Conservation (phyloP, 2,113 vertebrate genomes). For the Sula dactylatra region DNA sequence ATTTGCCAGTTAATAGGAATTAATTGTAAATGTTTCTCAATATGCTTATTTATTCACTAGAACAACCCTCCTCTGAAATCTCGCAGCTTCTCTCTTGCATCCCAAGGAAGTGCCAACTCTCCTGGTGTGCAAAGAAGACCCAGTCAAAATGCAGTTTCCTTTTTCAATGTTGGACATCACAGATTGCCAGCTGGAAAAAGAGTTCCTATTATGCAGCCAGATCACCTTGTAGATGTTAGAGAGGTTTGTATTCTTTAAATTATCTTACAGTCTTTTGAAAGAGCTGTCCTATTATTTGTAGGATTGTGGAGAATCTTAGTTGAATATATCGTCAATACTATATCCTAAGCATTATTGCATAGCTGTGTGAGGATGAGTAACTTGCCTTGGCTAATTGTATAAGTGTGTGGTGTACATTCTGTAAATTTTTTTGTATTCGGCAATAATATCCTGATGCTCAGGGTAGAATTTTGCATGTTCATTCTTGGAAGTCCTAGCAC, state of each 20-base stretch:
- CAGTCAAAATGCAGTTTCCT: constrained; percentile 84
- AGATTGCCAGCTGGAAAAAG: constrained; percentile 83
- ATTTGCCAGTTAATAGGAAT: background rate
- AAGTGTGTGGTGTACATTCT: background rate
- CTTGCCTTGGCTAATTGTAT: background rate
- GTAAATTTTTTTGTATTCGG: background rate
- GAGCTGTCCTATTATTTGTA: background rate
- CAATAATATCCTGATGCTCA: background rate
- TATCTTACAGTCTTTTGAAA: background rate
- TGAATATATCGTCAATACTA: background rate
- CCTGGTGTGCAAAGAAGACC: constrained; percentile 86
- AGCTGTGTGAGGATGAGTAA: background rate
- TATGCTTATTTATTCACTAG: constrained; percentile 76
- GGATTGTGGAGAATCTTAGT: background rate
- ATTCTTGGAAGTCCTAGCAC: background rate
- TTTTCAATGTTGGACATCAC: constrained; percentile 84
- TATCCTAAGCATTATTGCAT: background rate
- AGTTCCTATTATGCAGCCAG: constrained; percentile 84
- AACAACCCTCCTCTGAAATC: constrained; percentile 94
- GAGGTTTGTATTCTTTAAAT: constrained; percentile 80
- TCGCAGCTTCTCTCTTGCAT: constrained; percentile 91
- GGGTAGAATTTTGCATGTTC: background rate
- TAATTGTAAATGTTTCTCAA: constrained; percentile 51
- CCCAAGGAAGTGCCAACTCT: constrained; percentile 91
- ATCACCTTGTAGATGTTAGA: constrained; percentile 92